Conservation (phyloP, 2,113 vertebrate genomes). For the Megaceryle torquata region DNA sequence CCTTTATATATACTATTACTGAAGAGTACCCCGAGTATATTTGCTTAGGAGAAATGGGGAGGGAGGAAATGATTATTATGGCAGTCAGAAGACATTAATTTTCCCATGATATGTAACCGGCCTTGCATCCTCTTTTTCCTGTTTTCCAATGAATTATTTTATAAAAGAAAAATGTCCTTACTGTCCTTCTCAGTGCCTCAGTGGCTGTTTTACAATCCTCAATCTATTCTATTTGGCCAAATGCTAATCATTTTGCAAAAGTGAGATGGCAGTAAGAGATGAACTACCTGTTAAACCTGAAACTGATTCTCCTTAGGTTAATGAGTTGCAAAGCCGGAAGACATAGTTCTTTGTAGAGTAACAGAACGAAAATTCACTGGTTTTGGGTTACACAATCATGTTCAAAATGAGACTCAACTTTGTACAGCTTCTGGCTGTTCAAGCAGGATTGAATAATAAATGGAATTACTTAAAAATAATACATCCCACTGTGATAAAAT, state of each 20-base stretch:
- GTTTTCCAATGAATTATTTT: conserved; percentile 10
- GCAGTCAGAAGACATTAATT: conserved; percentile 45
- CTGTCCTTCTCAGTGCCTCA: neutral
- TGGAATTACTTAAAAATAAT: neutral
- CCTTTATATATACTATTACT: conserved; percentile 80
- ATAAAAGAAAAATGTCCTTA: neutral
- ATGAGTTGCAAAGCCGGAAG: neutral
- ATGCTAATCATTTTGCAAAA: conserved; percentile 14
- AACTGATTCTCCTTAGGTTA: neutral
- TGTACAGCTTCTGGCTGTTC: neutral
- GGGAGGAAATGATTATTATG: conserved; percentile 61
- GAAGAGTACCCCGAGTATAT: conserved; percentile 70
- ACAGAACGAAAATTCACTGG: neutral
- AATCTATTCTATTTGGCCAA: neutral
- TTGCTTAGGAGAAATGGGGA: conserved; percentile 70
- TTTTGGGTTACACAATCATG: neutral
- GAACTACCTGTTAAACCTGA: neutral
- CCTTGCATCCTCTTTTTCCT: neutral
- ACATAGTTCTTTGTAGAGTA: neutral
- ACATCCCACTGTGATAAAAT: neutral
- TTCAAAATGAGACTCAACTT: neutral
- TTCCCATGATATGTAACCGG: conserved; percentile 26
- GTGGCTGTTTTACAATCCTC: neutral
- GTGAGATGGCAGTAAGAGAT: neutral
- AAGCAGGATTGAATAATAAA: neutral